Evolutionary conservation across 35 echinoderm and acorn worm genomes (phyloP), one percentile per base, ranked within the genome.

Genomic region (Antedon bifida): DNA sequence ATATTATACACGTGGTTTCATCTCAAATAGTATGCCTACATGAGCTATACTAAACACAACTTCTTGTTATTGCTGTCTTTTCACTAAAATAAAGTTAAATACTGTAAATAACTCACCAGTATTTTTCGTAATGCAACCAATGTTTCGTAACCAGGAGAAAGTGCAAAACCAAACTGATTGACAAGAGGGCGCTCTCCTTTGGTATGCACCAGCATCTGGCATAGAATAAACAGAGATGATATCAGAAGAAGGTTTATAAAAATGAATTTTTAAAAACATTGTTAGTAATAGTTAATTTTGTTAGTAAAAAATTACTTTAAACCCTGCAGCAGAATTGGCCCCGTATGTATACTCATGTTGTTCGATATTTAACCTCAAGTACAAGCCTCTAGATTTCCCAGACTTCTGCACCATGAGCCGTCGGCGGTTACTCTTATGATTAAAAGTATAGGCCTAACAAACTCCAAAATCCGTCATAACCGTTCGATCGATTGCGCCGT

Each of bases 401-500:
- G 88, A 33, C 33, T 85, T 76, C 33, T 30, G n/a, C 10, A 85
- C 83, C 12, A 13, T 46, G 23, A 82, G 30, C 5, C 23, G 32
- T 36, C 80, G 39, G 3, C 75, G 21, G 21, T 33, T 56, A 30
- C 30, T n/a, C 16, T 73, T 12, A 29, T 33, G 81, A 75, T 89
- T 89, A 45, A 89, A 89, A 16, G 87, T 84, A 64, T 84, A n/a
- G n/a, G n/a, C n/a, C n/a, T n/a, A 89, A 56, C 87, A 89, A 34
- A 92, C 82, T 5, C 90, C 86, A 82, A 92, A 92, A 46, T 92
- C 86, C 8, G 90, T 88, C 32, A 92, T 39, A 17, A 82, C 77
- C 26, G 84, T 82, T 16, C n/a, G 5, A 7, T 12, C 51, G 51
- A 64, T 23, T 2, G 51, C 51, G 23, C 51, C 51, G 1, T 64